These are phyloP conservation scores for Corythoichthys intestinalis DNA, from an alignment of 2,113 vertebrate genomes.

Conservation along the genomic window DNA sequence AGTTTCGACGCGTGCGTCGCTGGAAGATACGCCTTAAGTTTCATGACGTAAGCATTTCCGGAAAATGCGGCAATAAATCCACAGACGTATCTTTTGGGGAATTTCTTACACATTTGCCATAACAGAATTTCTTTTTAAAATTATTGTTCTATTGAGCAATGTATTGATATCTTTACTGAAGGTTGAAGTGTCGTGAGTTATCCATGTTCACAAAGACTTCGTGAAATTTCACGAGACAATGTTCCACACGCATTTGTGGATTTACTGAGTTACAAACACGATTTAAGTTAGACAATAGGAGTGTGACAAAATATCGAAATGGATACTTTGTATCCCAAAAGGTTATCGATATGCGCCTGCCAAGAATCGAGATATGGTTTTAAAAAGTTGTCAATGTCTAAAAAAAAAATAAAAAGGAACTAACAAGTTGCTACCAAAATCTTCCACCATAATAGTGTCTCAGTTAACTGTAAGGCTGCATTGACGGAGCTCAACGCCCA, in stretches of 20 bases:
- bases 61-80: neutral
- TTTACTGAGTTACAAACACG: neutral
- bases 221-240: neutral
- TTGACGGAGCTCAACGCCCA: too few species aligned
- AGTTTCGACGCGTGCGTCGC: constrained; percentile 65
- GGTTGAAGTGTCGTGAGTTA: neutral
- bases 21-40: constrained; percentile 39
- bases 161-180: neutral
- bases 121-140: too few species aligned
- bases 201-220: neutral
- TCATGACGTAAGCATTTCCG: constrained; percentile 54
- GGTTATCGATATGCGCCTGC: too few species aligned
- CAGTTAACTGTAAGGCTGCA: too few species aligned
- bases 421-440: too few species aligned
- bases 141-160: too few species aligned
- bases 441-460: too few species aligned
- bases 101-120: neutral
- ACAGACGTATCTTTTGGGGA: neutral
- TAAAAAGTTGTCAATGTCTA: too few species aligned
- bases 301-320: too few species aligned
- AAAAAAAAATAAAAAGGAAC: too few species aligned
- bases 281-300: neutral
- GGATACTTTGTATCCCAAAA: too few species aligned
- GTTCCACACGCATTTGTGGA: neutral
- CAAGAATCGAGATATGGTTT: too few species aligned